These are phyloP conservation scores for Apostichopus japonicus DNA, from an alignment of 35 echinoderm and acorn worm species.

Conservation along the genomic window DNA sequence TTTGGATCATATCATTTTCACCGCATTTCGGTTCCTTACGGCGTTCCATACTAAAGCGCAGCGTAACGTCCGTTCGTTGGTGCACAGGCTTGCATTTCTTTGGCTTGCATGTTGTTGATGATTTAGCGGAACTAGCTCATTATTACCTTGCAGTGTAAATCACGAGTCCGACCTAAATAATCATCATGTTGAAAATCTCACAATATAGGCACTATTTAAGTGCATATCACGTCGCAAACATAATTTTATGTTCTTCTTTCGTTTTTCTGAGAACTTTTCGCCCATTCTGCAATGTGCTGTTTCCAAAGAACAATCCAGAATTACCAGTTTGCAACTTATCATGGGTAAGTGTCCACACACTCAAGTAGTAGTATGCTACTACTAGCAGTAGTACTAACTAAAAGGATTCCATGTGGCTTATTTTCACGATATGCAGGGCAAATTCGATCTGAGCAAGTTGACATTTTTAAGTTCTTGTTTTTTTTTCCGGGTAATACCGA, in stretches of 20 bases:
- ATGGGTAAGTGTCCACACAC: slow-evolving; percentile 76
- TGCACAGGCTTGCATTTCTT: no score
- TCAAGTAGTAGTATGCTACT: no score
- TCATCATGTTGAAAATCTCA: neutral
- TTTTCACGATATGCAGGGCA: neutral
- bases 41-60: no score
- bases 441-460: neutral
- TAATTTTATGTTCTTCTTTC: slow-evolving; percentile 68
- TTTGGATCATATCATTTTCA: no score
- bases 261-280: slow-evolving; percentile 63
- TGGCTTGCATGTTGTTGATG: no score
- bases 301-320: slow-evolving; percentile 60
- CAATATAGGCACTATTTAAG: slow-evolving; percentile 68
- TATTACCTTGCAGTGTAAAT: no score
- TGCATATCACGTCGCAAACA: slow-evolving; percentile 69
- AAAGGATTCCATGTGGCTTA: neutral
- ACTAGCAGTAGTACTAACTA: neutral
- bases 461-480: neutral
- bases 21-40: no score
- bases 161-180: neutral
- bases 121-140: no score
- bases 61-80: no score
- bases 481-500: no score
- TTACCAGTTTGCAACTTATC: slow-evolving; percentile 62
- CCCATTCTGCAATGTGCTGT: slow-evolving; percentile 76